phyloP scores from a whole-genome alignment of 2,888 invertebrate species.

The Ophion obscuratus region DNA sequence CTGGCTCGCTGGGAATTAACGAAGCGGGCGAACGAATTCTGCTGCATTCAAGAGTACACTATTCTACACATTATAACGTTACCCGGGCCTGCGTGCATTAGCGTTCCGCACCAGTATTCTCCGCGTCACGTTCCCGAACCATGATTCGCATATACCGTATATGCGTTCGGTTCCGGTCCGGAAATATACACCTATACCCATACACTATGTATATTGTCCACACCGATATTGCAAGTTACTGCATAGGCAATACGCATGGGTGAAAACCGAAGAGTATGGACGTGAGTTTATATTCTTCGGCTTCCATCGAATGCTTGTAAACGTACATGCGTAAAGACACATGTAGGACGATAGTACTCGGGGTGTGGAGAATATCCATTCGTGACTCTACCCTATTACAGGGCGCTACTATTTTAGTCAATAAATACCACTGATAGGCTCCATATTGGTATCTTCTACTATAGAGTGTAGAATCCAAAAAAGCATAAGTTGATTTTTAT shows the following conservation, averaged over 20 bases:
- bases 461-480: no score
- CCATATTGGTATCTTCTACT: no score
- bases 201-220: neutral
- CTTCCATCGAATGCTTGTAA: slow-evolving; percentile 3
- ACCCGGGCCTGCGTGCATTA: slow-evolving; percentile 47
- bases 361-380: neutral
- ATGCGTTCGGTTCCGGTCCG: neutral
- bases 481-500: no score
- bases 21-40: slow-evolving; percentile 64
- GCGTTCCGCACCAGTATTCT: slow-evolving; percentile 62
- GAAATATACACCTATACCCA: slow-evolving; percentile 1
- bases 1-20: slow-evolving; percentile 61
- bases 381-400: neutral
- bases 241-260: neutral
- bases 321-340: neutral
- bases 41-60: slow-evolving; percentile 56
- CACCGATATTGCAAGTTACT: neutral
- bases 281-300: slow-evolving; percentile 7
- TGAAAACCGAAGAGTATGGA: neutral
- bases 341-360: no score
- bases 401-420: no score
- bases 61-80: slow-evolving; percentile 24
- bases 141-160: neutral
- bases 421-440: no score
- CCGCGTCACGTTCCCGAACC: slow-evolving; percentile 35